Evolutionary conservation across 2,797 vertebrate species (phyloP).

Genomic region (Naso thynnoides): DNA sequence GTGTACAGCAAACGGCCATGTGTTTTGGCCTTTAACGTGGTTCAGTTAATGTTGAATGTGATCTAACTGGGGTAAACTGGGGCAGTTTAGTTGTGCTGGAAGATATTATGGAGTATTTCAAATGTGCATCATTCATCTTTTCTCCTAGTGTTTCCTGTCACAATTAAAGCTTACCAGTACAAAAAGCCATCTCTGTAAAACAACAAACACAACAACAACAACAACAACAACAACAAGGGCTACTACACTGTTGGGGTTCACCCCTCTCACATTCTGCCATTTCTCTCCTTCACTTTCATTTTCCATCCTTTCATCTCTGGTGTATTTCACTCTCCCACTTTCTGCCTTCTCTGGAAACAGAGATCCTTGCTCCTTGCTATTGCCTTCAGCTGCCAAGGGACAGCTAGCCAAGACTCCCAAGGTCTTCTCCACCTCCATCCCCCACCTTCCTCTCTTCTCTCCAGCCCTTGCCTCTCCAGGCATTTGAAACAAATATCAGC

Average conservation of each 20-base stretch:
- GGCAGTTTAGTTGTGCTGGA: conserved; percentile 23
- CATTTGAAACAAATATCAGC: conserved; percentile 26
- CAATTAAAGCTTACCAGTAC: background rate
- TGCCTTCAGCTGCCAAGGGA: conserved; percentile 46
- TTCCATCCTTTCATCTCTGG: background rate
- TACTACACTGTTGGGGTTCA: background rate
- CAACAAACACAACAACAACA: no score
- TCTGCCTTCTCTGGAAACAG: conserved; percentile 28
- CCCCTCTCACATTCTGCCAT: background rate
- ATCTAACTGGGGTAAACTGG: conserved; percentile 34
- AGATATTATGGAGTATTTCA: conserved; percentile 19
- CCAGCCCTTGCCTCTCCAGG: background rate
- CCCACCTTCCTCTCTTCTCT: conserved; percentile 27
- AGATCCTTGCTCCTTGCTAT: conserved; percentile 29
- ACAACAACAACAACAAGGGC: background rate
- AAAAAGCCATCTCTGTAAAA: background rate
- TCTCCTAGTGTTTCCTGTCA: background rate
- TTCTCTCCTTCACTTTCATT: background rate
- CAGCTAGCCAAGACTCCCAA: conserved; percentile 51
- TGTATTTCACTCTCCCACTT: conserved; percentile 23
- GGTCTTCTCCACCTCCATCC: conserved; percentile 40
- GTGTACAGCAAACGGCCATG: conserved; percentile 47
- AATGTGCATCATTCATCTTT: conserved; percentile 6
- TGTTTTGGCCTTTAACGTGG: conserved; percentile 43
- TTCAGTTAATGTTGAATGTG: conserved; percentile 43